A percentile compares a stretch with the other conserved stretches of the same genome.
These are phyloP conservation scores for Lagodon rhomboides DNA, from an alignment of 2,797 vertebrate genomes.

Conservation along the genomic window DNA sequence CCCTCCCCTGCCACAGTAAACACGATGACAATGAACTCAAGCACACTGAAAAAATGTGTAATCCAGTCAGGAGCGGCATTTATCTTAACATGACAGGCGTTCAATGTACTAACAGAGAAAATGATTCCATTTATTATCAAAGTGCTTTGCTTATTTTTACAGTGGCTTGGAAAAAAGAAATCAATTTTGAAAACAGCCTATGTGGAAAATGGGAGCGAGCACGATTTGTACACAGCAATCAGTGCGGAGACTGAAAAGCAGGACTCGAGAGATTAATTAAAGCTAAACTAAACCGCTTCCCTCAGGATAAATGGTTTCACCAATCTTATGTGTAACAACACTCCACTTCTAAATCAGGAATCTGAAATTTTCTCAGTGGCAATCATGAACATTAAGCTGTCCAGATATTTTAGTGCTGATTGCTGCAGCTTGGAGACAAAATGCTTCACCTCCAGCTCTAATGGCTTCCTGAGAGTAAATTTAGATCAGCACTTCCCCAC, in stretches of 20 bases:
- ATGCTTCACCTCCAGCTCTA: conserved; percentile 48
- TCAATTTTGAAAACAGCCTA: conserved; percentile 27
- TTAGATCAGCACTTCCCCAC: conserved; percentile 42
- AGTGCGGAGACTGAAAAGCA: conserved; percentile 35
- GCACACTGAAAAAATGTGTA: conserved; percentile 22
- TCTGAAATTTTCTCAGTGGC: conserved; percentile 21
- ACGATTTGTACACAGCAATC: conserved; percentile 40
- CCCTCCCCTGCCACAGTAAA: conserved; percentile 28
- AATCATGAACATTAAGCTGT: conserved; percentile 27
- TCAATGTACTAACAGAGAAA: conserved; percentile 18
- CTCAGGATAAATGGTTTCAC: conserved; percentile 33
- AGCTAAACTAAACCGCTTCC: conserved; percentile 37
- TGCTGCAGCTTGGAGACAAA: conserved; percentile 50
- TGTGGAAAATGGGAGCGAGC: conserved; percentile 25
- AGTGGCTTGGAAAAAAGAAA: conserved; percentile 19
- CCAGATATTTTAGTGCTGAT: conserved; percentile 43
- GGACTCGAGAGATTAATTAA: conserved; percentile 54
- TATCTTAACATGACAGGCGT: conserved; percentile 9
- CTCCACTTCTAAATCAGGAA: conserved; percentile 54
- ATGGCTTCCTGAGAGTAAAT: conserved; percentile 58
- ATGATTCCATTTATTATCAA: conserved; percentile 37
- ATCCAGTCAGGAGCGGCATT: conserved; percentile 39
- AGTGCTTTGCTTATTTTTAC: conserved; percentile 30
- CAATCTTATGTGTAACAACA: conserved; percentile 45
- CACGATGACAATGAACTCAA: conserved; percentile 38